Evolutionary conservation across 2,888 invertebrate genomes (phyloP).

Genomic region (Diploptera punctata): DNA sequence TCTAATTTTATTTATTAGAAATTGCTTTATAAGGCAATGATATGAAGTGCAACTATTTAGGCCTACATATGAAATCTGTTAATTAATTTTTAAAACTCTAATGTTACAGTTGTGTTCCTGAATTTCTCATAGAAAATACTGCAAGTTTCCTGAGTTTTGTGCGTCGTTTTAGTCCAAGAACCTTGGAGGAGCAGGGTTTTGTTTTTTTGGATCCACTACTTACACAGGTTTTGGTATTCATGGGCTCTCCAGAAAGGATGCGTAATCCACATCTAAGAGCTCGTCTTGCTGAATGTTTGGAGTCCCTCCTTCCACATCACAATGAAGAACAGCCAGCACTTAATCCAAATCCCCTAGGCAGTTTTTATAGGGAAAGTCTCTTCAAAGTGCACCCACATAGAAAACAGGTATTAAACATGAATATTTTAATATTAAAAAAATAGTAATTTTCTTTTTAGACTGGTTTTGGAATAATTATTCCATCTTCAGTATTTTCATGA

Average conservation of each 20-base stretch:
- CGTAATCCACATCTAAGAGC: conserved; percentile 94
- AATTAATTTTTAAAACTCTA: not conserved
- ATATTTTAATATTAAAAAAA: conserved; percentile 9
- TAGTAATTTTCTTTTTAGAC: too few species aligned
- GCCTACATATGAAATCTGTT: too few species aligned
- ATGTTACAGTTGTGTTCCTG: conserved; percentile 79
- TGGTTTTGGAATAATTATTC: too few species aligned
- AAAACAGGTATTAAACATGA: conserved; percentile 59
- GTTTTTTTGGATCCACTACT: conserved; percentile 71
- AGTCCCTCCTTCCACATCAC: conserved; percentile 79
- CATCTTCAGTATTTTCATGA: too few species aligned
- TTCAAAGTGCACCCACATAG: conserved; percentile 78
- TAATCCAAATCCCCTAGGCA: conserved; percentile 53
- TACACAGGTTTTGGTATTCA: conserved; percentile 82
- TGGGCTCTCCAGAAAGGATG: conserved; percentile 83
- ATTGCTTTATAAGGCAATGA: too few species aligned
- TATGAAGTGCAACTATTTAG: too few species aligned
- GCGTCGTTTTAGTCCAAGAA: conserved; percentile 66
- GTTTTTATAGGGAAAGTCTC: conserved; percentile 72
- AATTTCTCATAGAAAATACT: conserved; percentile 88
- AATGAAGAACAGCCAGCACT: conserved; percentile 62
- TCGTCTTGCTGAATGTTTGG: conserved; percentile 86
- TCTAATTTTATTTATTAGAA: too few species aligned
- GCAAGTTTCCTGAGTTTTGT: conserved; percentile 81
- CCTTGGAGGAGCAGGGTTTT: conserved; percentile 70